These are phyloP conservation scores for Andrena trimmerana DNA, from an alignment of 2,888 invertebrate species.

Conservation along the genomic window DNA sequence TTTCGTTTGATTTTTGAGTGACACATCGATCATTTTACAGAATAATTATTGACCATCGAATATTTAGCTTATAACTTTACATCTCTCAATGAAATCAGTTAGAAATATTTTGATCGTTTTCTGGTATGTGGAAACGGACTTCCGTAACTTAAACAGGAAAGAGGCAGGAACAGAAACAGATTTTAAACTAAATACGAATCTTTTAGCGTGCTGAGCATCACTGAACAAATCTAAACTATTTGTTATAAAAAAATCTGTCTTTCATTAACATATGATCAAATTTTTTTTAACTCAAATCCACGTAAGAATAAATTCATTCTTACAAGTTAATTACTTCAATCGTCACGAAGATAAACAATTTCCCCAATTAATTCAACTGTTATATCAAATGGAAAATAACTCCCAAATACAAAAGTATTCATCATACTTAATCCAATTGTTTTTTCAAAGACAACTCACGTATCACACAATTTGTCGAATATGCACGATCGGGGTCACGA, in stretches of 20 bases:
- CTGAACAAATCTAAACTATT: not conserved
- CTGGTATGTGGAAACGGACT: not conserved
- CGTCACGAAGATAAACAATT: not conserved
- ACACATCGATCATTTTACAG: not conserved
- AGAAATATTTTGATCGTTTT: not conserved
- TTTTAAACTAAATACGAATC: no score
- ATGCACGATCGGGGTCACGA: not conserved
- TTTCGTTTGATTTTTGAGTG: not conserved
- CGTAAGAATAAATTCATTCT: not conserved
- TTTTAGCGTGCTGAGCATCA: no score
- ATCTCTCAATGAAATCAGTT: not conserved
- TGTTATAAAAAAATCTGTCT: not conserved
- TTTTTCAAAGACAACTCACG: conserved; percentile 16
- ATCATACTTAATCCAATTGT: not conserved
- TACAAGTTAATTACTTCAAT: no score
- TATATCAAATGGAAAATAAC: not conserved
- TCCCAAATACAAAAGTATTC: not conserved
- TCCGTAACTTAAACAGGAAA: not conserved
- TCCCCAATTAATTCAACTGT: not conserved
- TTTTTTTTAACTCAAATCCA: conserved; percentile 1
- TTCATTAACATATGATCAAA: not conserved
- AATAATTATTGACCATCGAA: conserved; percentile 3
- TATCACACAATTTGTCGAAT: conserved; percentile 1
- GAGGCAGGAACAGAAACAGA: not conserved
- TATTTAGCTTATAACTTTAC: not conserved